phyloP scores from a whole-genome alignment of 2,888 invertebrate species.

The Oscheius onirici region DNA sequence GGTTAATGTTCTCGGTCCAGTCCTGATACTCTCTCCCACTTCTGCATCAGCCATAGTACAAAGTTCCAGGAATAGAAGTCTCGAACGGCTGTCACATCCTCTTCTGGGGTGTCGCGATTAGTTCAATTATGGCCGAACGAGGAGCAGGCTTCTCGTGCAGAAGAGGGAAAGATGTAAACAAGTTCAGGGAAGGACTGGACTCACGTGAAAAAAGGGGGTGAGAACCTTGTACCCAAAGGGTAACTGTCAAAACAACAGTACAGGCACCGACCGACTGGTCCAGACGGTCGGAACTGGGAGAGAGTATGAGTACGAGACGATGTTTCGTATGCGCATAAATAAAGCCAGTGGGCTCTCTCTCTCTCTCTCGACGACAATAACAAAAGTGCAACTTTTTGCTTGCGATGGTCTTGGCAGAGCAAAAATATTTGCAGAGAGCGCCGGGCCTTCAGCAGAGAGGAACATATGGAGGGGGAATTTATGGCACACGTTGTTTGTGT shows the following conservation, averaged over 20 bases:
- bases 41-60: too few species aligned
- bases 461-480: background rate
- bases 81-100: too few species aligned
- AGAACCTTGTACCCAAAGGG: slow-evolving; percentile 3
- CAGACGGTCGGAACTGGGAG: background rate
- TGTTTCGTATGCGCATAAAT: background rate
- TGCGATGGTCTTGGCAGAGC: background rate
- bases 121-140: background rate
- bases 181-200: background rate
- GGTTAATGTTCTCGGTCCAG: too few species aligned
- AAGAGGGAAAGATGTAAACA: too few species aligned
- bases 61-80: too few species aligned
- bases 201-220: background rate
- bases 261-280: background rate
- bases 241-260: slow-evolving; percentile 3
- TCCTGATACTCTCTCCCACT: too few species aligned
- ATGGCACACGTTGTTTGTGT: too few species aligned
- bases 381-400: slow-evolving; percentile 1
- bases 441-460: background rate
- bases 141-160: too few species aligned
- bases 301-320: background rate
- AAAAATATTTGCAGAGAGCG: slow-evolving; percentile 1
- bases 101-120: background rate
- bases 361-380: background rate
- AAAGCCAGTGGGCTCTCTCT: background rate